Conservation (phyloP, 2,888 invertebrate genomes). For the Coecobrya sp. region DNA sequence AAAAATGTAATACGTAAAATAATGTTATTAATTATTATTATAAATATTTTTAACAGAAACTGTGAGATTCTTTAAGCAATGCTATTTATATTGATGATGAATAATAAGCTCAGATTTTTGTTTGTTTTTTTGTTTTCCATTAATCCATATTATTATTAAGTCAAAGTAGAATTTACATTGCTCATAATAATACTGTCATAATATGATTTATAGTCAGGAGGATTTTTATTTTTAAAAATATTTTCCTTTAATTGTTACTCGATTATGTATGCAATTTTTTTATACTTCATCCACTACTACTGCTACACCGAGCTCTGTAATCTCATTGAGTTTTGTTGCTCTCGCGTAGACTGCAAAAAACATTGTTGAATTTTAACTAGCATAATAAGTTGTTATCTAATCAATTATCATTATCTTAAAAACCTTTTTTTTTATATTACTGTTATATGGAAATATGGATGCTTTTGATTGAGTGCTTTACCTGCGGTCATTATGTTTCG, state of each 20-base stretch:
- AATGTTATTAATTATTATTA: not conserved
- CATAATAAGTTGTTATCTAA: not conserved
- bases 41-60: not conserved
- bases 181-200: not conserved
- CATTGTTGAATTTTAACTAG: not conserved
- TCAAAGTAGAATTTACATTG: conserved; percentile 27
- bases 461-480: not conserved
- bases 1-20: no score
- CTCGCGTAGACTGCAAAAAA: not conserved
- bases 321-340: conserved; percentile 17
- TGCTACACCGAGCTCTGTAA: conserved; percentile 14
- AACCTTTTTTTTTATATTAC: no score
- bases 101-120: conserved; percentile 21
- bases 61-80: conserved; percentile 16
- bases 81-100: not conserved
- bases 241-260: not conserved
- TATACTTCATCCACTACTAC: not conserved
- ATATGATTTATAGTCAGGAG: not conserved
- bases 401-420: not conserved
- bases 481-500: not conserved
- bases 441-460: not conserved
- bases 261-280: not conserved
- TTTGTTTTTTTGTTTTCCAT: not conserved
- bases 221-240: not conserved
- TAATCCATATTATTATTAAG: not conserved